A percentile compares a stretch with the other conserved stretches of the same genome.
phyloP scores from a whole-genome alignment of 1,140 invertebrate species.

The Drosophila punjabiensis region DNA sequence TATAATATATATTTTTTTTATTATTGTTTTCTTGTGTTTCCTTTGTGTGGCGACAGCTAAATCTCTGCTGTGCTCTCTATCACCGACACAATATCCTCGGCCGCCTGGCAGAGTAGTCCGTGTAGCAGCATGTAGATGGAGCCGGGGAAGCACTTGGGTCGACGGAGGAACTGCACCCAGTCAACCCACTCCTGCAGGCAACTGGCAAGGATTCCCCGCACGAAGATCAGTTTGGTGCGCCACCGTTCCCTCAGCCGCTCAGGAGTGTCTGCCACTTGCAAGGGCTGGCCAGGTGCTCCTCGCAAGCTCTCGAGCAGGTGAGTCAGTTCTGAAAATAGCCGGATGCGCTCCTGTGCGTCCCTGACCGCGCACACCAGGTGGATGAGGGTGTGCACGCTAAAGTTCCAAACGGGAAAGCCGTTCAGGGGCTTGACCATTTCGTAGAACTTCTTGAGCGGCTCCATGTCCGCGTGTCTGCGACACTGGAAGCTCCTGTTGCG shows the following conservation, averaged over 20 bases:
- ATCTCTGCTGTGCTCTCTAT: conserved; percentile 62
- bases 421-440: not conserved
- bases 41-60: conserved; percentile 11
- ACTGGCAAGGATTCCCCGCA: conserved; percentile 59
- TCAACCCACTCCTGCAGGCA: conserved; percentile 63
- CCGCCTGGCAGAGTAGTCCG: conserved; percentile 40
- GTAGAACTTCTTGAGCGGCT: conserved; percentile 46
- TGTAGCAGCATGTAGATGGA: conserved; percentile 61
- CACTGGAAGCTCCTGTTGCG: conserved; percentile 61
- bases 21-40: not conserved
- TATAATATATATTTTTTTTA: not conserved
- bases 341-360: conserved; percentile 19
- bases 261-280: not conserved
- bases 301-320: conserved; percentile 17
- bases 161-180: conserved; percentile 8
- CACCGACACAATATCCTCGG: conserved; percentile 67
- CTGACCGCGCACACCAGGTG: conserved; percentile 26
- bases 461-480: conserved; percentile 33
- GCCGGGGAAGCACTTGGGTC: conserved; percentile 33
- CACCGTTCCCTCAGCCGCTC: conserved; percentile 17
- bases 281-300: not conserved
- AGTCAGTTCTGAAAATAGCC: conserved; percentile 44
- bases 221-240: conserved; percentile 40
- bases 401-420: conserved; percentile 44
- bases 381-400: conserved; percentile 54